A percentile compares a stretch with the other conserved stretches of the same genome.
Evolutionary conservation across 1,140 invertebrate genomes (phyloP).

Genomic region (Hypsibius dujardini): DNA sequence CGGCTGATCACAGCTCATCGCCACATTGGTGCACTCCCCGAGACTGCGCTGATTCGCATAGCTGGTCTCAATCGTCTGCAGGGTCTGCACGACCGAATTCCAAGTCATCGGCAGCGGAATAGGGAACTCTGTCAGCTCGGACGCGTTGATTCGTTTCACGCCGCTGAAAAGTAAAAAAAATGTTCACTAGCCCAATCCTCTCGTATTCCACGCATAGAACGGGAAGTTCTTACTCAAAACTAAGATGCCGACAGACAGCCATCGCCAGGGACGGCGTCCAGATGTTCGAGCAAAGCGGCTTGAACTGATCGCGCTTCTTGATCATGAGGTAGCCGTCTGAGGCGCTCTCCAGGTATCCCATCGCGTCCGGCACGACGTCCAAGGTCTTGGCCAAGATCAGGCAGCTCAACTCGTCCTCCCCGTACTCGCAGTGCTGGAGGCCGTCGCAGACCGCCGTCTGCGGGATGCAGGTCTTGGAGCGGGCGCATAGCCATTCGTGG

Average conservation of each 20-base stretch:
- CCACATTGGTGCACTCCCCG: neutral
- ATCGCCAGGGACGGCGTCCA: conserved; percentile 1
- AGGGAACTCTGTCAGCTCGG: neutral
- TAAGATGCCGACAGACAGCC: conserved; percentile 10
- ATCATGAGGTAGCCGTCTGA: conserved; percentile 16
- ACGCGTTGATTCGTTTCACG: neutral
- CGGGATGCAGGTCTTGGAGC: neutral
- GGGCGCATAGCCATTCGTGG: neutral
- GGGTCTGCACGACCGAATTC: conserved; percentile 3
- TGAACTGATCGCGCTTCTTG: neutral
- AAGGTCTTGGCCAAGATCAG: neutral
- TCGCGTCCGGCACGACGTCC: neutral
- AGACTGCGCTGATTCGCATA: neutral
- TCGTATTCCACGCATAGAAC: neutral
- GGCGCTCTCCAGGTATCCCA: conserved; percentile 7
- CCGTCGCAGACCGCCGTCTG: conserved; percentile 1
- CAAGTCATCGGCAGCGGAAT: conserved; percentile 13
- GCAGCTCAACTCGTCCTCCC: conserved; percentile 10
- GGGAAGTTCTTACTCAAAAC: conserved; percentile 4
- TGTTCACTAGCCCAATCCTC: too few relatives aligned
- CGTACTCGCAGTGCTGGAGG: conserved; percentile 14
- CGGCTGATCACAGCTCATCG: conserved; percentile 8
- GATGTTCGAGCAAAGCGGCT: neutral
- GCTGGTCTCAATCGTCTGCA: neutral
- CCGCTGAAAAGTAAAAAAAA: neutral